These are phyloP conservation scores for Aphelinus certus DNA, from an alignment of 1,140 invertebrate species.

Conservation along the genomic window DNA sequence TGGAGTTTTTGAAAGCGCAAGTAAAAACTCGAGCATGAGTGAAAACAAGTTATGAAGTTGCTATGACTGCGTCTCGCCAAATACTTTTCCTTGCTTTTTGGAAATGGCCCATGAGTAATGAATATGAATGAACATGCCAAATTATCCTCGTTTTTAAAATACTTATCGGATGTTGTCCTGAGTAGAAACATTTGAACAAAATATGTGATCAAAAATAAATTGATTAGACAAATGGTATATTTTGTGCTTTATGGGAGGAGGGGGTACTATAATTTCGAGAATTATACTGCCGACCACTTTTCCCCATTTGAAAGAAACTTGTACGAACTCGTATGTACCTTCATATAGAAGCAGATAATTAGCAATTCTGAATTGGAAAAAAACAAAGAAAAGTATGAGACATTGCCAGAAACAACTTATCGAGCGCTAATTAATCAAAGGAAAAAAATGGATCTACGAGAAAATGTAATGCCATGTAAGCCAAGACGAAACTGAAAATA, in stretches of 20 bases:
- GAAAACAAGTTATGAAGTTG: background rate
- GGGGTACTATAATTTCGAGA: too few relatives aligned
- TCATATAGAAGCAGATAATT: background rate
- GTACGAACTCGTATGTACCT: background rate
- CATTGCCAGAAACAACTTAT: background rate
- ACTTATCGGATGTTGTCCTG: too few relatives aligned
- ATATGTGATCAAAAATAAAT: too few relatives aligned
- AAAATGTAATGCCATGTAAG: slow-evolving; percentile 6
- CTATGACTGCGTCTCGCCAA: background rate
- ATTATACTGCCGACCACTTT: too few relatives aligned
- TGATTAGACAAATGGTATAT: too few relatives aligned
- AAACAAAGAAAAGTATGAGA: background rate
- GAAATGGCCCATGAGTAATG: background rate
- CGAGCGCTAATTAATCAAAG: background rate
- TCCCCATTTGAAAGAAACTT: background rate
- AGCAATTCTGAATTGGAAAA: background rate
- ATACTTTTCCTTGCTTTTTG: background rate
- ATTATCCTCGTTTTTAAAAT: too few relatives aligned
- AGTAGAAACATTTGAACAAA: too few relatives aligned
- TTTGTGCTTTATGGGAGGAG: too few relatives aligned
- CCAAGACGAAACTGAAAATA: slow-evolving; percentile 21
- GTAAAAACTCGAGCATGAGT: background rate
- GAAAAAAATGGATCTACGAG: background rate
- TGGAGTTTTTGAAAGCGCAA: background rate
- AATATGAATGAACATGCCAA: background rate